Evolutionary conservation across 2,888 invertebrate species (phyloP), one percentile per base, ranked within the genome.

Genomic region (Chrysina gloriosa): DNA sequence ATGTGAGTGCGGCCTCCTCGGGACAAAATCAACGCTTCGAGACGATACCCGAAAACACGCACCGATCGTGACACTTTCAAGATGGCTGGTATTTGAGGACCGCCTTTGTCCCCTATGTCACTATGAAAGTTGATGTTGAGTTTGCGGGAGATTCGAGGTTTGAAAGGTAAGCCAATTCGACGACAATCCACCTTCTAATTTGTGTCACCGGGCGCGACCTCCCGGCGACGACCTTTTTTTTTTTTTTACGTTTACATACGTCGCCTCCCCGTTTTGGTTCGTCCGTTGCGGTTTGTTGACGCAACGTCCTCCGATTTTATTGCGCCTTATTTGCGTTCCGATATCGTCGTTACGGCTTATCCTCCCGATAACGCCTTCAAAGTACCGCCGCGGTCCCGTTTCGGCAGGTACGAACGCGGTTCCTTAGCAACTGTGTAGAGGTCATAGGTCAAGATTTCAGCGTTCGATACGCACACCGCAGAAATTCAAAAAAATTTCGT

Each of bases 51-150:
- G 45, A 47, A 58, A 56, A 47, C 58, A 58, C 69, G 70, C 68
- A n/a, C n/a, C n/a, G n/a, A n/a, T n/a, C n/a, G n/a, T n/a, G n/a
- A 68, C 70, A 66, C 72, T 73, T 77, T 78, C 89, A 89, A 89
- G 88, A 90, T 90, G 89, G 89, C 89, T 89, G 89, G 87, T 86
- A 87, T 87, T 88, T 89, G 88, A 89, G 86, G 87, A 86, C 86
- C 85, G 39, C 25, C 58, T 58, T 58, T 58, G 88, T 88, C 86
- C 83, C 86, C 86, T 86, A 85, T 87, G 86, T 85, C 89, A 89
- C 86, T 86, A 89, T 89, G 89, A 87, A 86, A 89, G 86, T 88
- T 86, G 87, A 85, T 86, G n/a, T n/a, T n/a, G 87, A 86, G 83
- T 85, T 88, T 86, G 84, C 84, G 84, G 85, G 86, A 83, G 86